phyloP scores from a whole-genome alignment of 2,113 vertebrate genomes.

The Pterocles burchelli region DNA sequence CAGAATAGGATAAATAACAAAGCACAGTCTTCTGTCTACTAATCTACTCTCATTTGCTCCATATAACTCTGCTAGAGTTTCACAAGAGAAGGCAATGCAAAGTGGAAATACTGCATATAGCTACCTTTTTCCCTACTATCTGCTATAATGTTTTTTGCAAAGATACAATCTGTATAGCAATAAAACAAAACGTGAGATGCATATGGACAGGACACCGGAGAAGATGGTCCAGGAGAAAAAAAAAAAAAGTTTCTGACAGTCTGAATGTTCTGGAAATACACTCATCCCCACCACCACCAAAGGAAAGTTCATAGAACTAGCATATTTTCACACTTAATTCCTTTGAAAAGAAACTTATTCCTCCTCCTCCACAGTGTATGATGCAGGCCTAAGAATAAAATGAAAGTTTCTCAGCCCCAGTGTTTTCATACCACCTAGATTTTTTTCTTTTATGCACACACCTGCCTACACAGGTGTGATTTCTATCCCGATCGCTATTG shows the following conservation, averaged over 20 bases:
- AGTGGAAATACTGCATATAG: neutral
- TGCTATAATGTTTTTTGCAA: neutral
- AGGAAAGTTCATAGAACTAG: neutral
- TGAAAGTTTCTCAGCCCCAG: neutral
- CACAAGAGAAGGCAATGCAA: fast-evolving
- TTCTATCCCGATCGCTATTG: neutral
- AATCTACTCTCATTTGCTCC: neutral
- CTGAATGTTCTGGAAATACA: neutral
- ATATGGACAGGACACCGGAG: neutral
- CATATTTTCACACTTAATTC: neutral
- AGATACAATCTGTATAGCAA: neutral
- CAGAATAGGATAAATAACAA: neutral
- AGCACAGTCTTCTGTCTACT: neutral
- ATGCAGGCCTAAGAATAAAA: neutral
- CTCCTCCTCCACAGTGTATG: neutral
- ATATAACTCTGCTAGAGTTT: neutral
- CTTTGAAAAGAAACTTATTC: neutral
- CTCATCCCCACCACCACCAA: neutral
- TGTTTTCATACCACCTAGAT: neutral
- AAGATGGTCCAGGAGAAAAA: neutral
- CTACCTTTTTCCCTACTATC: neutral
- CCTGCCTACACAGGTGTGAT: neutral
- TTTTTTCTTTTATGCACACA: neutral
- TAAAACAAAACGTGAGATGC: neutral
- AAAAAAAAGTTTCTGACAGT: neutral